These are phyloP conservation scores for Hydrotaea diabolus DNA, from an alignment of 2,888 invertebrate genomes.

Conservation along the genomic window DNA sequence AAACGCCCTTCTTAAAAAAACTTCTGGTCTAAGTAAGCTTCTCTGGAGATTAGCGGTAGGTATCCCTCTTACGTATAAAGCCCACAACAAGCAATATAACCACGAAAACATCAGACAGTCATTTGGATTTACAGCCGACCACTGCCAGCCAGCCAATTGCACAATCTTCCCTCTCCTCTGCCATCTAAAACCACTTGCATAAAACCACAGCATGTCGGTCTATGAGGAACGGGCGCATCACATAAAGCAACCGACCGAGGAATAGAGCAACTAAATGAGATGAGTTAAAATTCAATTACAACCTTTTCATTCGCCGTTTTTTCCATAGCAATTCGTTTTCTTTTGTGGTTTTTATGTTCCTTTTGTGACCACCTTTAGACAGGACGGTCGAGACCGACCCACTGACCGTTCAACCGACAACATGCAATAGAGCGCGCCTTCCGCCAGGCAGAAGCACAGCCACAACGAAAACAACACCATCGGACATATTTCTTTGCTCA, in stretches of 20 bases:
- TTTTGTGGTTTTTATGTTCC: conserved; percentile 2
- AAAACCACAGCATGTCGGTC: neutral
- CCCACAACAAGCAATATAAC: neutral
- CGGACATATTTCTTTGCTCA: conserved; percentile 8
- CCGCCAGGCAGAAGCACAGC: neutral
- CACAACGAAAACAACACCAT: neutral
- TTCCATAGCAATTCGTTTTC: neutral
- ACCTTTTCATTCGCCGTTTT: neutral
- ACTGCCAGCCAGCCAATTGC: too few species aligned
- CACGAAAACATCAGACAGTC: neutral
- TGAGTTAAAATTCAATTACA: conserved; percentile 15
- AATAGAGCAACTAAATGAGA: conserved; percentile 1
- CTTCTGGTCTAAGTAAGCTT: too few species aligned
- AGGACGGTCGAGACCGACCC: neutral
- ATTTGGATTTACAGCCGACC: neutral
- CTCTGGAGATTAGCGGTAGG: too few species aligned
- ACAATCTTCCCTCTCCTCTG: neutral
- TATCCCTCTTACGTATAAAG: too few species aligned
- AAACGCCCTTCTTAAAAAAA: too few species aligned
- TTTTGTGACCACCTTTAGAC: conserved; percentile 3
- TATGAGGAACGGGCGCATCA: neutral
- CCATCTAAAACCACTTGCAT: too few species aligned
- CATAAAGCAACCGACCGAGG: too few species aligned
- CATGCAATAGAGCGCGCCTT: neutral
- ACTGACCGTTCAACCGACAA: neutral